Evolutionary conservation across 1,140 invertebrate species (phyloP).

Genomic region (Ceratosolen fusciceps): DNA sequence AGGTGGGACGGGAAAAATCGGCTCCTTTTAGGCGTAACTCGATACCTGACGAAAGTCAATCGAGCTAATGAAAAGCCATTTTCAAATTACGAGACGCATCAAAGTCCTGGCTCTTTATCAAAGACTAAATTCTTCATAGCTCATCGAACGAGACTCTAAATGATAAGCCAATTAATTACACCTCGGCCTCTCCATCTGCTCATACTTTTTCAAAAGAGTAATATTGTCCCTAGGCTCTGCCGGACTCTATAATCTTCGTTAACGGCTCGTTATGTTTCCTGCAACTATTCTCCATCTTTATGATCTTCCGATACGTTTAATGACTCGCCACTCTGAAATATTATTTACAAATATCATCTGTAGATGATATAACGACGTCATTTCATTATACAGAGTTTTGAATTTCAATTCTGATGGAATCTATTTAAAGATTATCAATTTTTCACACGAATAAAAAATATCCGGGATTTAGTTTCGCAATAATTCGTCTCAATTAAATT

Average conservation of each 20-base stretch:
- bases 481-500: background rate
- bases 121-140: no score
- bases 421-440: no score
- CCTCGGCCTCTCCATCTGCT: no score
- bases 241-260: no score
- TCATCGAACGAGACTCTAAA: no score
- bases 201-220: no score
- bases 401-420: background rate
- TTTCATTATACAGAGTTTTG: background rate
- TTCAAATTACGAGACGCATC: background rate
- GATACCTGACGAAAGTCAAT: slow-evolving; percentile 12
- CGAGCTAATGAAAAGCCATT: background rate
- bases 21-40: slow-evolving; percentile 9
- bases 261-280: no score
- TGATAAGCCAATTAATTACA: no score
- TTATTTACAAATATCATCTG: background rate
- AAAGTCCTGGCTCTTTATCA: background rate
- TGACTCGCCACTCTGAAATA: background rate
- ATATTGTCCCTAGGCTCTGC: no score
- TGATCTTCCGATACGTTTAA: background rate
- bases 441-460: no score
- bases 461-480: no score
- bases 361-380: background rate
- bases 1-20: background rate
- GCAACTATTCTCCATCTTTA: no score